Evolutionary conservation across 35 echinoderm and acorn worm species (phyloP).

Genomic region (Acanthaster planci): DNA sequence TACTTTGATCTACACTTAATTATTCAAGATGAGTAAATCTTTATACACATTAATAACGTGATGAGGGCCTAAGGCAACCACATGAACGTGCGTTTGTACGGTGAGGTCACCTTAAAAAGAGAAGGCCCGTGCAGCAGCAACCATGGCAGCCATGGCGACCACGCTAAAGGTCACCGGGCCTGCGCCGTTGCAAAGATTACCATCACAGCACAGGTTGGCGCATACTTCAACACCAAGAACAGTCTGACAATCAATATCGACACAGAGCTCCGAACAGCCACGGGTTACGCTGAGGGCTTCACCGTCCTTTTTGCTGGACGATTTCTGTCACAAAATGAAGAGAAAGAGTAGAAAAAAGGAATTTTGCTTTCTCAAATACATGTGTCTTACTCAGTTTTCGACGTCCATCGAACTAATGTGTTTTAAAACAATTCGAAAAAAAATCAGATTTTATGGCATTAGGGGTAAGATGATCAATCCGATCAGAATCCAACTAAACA

Average conservation of each 20-base stretch:
- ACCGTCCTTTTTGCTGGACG: background rate
- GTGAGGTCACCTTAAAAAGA: background rate
- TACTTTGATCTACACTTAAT: too few species aligned
- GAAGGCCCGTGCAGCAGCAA: background rate
- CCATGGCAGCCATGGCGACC: background rate
- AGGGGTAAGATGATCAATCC: too few species aligned
- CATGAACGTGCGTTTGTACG: too few species aligned
- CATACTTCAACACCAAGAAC: background rate
- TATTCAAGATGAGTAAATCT: too few species aligned
- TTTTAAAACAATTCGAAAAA: too few species aligned
- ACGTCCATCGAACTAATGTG: too few species aligned
- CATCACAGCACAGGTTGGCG: background rate
- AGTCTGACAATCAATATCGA: background rate
- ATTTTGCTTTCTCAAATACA: too few species aligned
- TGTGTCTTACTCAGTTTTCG: too few species aligned
- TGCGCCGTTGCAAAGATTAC: constrained; percentile 10
- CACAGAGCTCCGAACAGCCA: background rate
- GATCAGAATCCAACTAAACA: too few species aligned
- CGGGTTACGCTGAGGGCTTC: background rate
- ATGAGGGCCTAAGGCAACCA: too few species aligned
- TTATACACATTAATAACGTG: too few species aligned
- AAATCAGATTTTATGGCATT: too few species aligned
- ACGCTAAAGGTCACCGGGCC: constrained; percentile 10
- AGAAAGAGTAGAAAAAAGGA: background rate
- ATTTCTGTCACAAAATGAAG: background rate